phyloP scores from a whole-genome alignment of 2,797 vertebrate species.

The Acipenser ruthenus region DNA sequence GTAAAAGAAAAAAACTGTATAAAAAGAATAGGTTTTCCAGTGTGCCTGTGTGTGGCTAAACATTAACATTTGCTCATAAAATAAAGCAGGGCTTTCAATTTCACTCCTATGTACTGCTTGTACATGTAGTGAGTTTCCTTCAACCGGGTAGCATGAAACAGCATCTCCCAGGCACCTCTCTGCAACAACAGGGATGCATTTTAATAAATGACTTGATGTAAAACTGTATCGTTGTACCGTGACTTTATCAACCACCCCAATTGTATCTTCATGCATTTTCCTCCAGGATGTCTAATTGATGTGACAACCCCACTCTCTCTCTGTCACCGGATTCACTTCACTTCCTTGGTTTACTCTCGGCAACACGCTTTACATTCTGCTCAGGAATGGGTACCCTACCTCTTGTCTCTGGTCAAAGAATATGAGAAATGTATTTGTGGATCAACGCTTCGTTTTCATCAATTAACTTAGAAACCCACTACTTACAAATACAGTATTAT shows the following conservation, averaged over 20 bases:
- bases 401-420: neutral
- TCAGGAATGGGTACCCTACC: neutral
- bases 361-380: neutral
- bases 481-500: too few species aligned
- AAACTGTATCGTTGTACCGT: neutral
- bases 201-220: slow-evolving; percentile 3
- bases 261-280: slow-evolving; percentile 29
- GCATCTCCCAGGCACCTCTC: neutral
- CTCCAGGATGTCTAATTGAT: slow-evolving; percentile 33
- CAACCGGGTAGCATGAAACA: neutral
- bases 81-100: too few species aligned
- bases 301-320: slow-evolving; percentile 34
- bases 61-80: too few species aligned
- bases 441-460: too few species aligned
- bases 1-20: too few species aligned
- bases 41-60: too few species aligned
- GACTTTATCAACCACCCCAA: slow-evolving; percentile 12
- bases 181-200: neutral
- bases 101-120: too few species aligned
- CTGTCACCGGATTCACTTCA: slow-evolving; percentile 22
- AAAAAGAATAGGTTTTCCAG: too few species aligned
- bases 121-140: too few species aligned
- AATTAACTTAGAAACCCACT: too few species aligned
- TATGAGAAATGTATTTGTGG: too few species aligned
- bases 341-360: neutral